phyloP scores from a whole-genome alignment of 2,888 invertebrate genomes.

The Digitonthophagus gazella region DNA sequence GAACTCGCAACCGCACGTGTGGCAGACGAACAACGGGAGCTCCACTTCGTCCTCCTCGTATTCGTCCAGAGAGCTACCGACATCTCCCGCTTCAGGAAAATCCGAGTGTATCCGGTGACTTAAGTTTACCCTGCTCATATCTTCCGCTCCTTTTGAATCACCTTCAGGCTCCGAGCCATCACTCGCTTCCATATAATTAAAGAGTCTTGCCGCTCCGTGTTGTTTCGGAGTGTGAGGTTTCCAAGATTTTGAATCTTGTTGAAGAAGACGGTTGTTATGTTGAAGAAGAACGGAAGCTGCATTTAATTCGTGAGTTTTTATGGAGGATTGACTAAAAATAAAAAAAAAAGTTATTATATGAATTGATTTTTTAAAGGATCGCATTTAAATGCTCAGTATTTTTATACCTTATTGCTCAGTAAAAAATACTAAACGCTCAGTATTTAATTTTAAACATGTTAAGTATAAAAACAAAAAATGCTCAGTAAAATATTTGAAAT shows the following conservation, averaged over 20 bases:
- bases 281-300: constrained; percentile 46
- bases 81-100: constrained; percentile 66
- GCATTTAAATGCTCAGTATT: too few species aligned
- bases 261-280: constrained; percentile 46
- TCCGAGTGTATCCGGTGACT: constrained; percentile 53
- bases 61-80: constrained; percentile 48
- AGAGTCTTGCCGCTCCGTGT: constrained; percentile 67
- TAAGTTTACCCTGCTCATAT: constrained; percentile 45
- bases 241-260: constrained; percentile 44
- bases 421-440: too few species aligned
- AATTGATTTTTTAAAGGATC: too few species aligned
- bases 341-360: constrained; percentile 21
- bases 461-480: too few species aligned
- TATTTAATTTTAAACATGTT: too few species aligned
- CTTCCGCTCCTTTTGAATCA: constrained; percentile 48
- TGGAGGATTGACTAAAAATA: constrained; percentile 19
- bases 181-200: constrained; percentile 72
- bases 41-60: constrained; percentile 48
- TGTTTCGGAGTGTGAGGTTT: constrained; percentile 47
- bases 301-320: constrained; percentile 33
- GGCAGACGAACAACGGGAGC: constrained; percentile 54
- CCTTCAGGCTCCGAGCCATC: constrained; percentile 66
- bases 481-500: too few species aligned
- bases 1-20: constrained; percentile 57
- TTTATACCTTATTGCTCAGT: too few species aligned